Conservation (phyloP, 2,113 vertebrate genomes). For the Sebastes fasciatus region DNA sequence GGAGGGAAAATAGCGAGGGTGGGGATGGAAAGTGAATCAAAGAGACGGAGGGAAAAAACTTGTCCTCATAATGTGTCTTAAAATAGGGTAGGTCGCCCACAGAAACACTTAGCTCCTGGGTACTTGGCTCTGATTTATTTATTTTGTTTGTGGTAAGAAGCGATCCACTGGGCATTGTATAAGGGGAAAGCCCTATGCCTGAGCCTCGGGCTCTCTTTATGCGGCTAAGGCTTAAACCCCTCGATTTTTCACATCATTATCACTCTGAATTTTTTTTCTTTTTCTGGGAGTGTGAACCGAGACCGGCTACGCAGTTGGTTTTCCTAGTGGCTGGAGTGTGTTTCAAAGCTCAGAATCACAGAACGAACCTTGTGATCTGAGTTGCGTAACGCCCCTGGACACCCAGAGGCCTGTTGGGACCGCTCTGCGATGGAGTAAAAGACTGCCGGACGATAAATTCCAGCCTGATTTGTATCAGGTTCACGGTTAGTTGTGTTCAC, state of each 20-base stretch:
- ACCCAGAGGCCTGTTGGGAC: conserved; percentile 16
- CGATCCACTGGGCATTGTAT: conserved; percentile 56
- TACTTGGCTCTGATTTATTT: conserved; percentile 70
- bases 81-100: conserved; percentile 66
- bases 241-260: conserved; percentile 55
- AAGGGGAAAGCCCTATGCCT: conserved; percentile 57
- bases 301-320: conserved; percentile 23
- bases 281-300: conserved; percentile 24
- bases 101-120: conserved; percentile 61
- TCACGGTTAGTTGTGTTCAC: conserved; percentile 41
- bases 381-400: conserved; percentile 44
- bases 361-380: conserved; percentile 30
- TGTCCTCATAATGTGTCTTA: conserved; percentile 57
- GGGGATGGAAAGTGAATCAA: conserved; percentile 35
- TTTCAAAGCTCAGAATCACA: conserved; percentile 45
- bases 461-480: conserved; percentile 28
- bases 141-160: conserved; percentile 67
- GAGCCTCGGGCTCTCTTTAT: conserved; percentile 48
- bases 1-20: conserved; percentile 9
- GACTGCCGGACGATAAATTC: conserved; percentile 10
- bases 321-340: conserved; percentile 32
- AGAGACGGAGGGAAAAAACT: conserved; percentile 31
- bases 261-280: conserved; percentile 16
- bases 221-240: conserved; percentile 46
- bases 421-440: background rate